Percentiles rank a stretch among this genome's conserved stretches.
phyloP scores from a whole-genome alignment of 2,797 vertebrate species.

The Ataeniobius toweri region DNA sequence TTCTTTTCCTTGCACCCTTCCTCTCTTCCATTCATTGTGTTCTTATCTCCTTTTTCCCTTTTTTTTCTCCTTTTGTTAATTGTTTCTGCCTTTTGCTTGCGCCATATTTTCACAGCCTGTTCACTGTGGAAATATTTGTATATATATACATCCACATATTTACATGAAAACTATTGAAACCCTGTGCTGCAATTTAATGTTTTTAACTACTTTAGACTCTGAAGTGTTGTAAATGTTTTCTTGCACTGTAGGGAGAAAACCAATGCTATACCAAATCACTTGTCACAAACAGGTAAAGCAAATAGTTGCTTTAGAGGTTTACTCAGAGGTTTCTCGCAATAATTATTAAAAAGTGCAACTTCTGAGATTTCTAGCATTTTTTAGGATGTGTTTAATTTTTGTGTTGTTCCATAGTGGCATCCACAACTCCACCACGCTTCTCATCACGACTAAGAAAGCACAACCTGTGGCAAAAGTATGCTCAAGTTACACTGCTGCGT shows the following conservation, averaged over 20 bases:
- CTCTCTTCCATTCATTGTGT: too few species aligned
- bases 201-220: background rate
- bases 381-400: slow-evolving; percentile 17
- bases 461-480: slow-evolving; percentile 66
- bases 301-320: background rate
- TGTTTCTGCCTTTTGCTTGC: too few species aligned
- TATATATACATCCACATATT: too few species aligned
- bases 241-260: slow-evolving; percentile 57
- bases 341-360: background rate
- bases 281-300: slow-evolving; percentile 62
- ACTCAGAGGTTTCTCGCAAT: background rate
- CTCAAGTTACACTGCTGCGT: background rate
- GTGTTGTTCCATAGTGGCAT: slow-evolving; percentile 52
- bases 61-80: too few species aligned
- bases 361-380: slow-evolving; percentile 21
- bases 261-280: slow-evolving; percentile 40
- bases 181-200: background rate
- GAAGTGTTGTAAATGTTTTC: slow-evolving; percentile 16
- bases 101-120: background rate
- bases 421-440: slow-evolving; percentile 29
- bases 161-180: background rate
- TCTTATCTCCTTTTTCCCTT: too few species aligned
- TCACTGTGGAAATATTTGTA: background rate
- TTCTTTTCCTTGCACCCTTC: too few species aligned
- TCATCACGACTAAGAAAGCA: slow-evolving; percentile 53